phyloP scores from a whole-genome alignment of 2,113 vertebrate species.

The Bolborhynchus lineola region DNA sequence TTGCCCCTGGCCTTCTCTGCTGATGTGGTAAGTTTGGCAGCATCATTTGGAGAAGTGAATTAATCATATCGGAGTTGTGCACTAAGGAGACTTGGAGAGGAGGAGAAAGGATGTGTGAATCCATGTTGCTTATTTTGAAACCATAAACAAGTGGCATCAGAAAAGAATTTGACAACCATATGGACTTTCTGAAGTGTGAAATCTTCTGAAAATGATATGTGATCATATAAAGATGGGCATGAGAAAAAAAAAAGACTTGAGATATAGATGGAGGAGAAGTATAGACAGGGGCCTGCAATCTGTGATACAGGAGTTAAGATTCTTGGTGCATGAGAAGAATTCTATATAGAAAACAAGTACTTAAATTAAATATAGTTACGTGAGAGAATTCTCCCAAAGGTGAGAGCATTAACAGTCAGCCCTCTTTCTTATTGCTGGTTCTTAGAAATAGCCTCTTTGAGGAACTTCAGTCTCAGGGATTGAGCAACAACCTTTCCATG shows the following conservation, averaged over 20 bases:
- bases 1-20: neutral
- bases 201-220: slow-evolving; percentile 32
- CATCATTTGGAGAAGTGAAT: slow-evolving; percentile 1
- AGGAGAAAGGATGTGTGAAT: neutral
- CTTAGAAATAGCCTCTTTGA: neutral
- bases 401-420: neutral
- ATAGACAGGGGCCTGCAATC: neutral
- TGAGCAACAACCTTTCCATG: neutral
- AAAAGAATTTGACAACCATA: slow-evolving; percentile 56
- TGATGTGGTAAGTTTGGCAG: slow-evolving; percentile 40
- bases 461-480: neutral
- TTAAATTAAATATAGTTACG: neutral
- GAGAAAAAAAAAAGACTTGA: neutral
- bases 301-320: neutral
- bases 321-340: neutral
- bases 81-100: neutral
- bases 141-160: slow-evolving; percentile 46
- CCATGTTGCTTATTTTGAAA: slow-evolving; percentile 53
- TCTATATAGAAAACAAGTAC: neutral
- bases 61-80: neutral
- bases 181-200: slow-evolving; percentile 52
- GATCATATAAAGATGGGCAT: neutral
- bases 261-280: neutral
- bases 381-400: neutral
- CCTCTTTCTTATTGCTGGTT: neutral